Evolutionary conservation across 2,888 invertebrate genomes (phyloP).

Genomic region (Apotomis turbidana): DNA sequence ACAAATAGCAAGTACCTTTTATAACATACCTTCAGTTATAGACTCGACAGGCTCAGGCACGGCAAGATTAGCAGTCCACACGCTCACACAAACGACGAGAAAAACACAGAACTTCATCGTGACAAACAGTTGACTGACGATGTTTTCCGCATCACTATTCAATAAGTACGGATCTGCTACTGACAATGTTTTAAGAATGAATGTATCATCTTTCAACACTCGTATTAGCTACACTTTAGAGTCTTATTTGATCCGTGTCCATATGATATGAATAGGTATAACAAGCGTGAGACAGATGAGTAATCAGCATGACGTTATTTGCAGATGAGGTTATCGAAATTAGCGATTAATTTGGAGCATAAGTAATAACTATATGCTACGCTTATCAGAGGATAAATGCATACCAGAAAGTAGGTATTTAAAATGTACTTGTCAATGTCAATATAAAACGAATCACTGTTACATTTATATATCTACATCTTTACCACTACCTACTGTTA

Average conservation of each 20-base stretch:
- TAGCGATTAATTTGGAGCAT: constrained; percentile 15
- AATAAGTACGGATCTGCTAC: constrained; percentile 25
- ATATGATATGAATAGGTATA: constrained; percentile 10
- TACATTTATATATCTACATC: no score
- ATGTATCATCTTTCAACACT: not conserved
- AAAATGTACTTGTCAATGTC: no score
- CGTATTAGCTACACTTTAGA: constrained; percentile 5
- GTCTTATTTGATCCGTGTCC: not conserved
- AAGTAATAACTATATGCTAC: not conserved
- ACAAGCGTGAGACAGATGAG: constrained; percentile 19
- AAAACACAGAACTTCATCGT: constrained; percentile 23
- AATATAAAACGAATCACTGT: no score
- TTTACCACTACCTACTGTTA: no score
- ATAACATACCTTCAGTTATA: constrained; percentile 5
- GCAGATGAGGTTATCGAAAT: constrained; percentile 25
- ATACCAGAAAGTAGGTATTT: no score
- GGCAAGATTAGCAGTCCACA: constrained; percentile 14
- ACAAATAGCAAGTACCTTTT: no score
- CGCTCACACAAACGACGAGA: constrained; percentile 11
- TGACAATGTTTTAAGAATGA: constrained; percentile 14
- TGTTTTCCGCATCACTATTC: constrained; percentile 14
- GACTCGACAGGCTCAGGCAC: constrained; percentile 4
- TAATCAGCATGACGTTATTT: constrained; percentile 20
- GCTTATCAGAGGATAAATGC: no score
- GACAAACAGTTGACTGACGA: constrained; percentile 22